Evolutionary conservation across 2,113 vertebrate species (phyloP).

Genomic region (Melanocharis versteri): DNA sequence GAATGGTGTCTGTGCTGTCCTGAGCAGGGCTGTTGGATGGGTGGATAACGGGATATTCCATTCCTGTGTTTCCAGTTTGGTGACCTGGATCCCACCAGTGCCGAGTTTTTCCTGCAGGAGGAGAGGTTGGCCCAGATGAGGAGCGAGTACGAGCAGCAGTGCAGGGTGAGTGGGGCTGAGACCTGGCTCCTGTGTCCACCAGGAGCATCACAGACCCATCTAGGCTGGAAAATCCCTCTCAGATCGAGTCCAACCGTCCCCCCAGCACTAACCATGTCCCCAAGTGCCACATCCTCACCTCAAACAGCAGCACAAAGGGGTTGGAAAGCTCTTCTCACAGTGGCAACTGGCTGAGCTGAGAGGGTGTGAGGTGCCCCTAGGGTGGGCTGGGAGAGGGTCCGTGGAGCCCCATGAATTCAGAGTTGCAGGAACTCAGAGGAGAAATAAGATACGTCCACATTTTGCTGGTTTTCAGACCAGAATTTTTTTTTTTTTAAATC

Average conservation of each 20-base stretch:
- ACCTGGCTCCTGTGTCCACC: rapidly evolving
- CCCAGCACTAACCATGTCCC: background rate
- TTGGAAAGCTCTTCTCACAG: background rate
- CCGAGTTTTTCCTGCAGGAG: slow-evolving; percentile 88
- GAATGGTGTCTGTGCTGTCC: rapidly evolving
- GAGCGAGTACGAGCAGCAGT: slow-evolving; percentile 84
- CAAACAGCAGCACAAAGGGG: background rate
- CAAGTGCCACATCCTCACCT: background rate
- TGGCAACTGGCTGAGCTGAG: background rate
- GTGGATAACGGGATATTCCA: background rate
- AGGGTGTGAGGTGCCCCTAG: too few species aligned
- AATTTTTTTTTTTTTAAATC: background rate
- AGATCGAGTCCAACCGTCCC: rapidly evolving
- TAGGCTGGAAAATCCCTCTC: background rate
- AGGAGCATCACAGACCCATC: rapidly evolving
- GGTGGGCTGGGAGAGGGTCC: background rate
- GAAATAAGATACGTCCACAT: rapidly evolving
- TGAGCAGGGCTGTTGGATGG: background rate
- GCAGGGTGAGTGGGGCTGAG: slow-evolving; percentile 77
- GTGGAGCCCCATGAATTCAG: background rate
- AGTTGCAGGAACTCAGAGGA: background rate
- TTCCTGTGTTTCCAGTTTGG: slow-evolving; percentile 79
- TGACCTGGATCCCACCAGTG: slow-evolving; percentile 85
- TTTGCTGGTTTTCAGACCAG: background rate
- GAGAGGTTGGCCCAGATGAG: slow-evolving; percentile 85